Conservation (phyloP, 2,888 invertebrate genomes). For the Linyphia triangularis region DNA sequence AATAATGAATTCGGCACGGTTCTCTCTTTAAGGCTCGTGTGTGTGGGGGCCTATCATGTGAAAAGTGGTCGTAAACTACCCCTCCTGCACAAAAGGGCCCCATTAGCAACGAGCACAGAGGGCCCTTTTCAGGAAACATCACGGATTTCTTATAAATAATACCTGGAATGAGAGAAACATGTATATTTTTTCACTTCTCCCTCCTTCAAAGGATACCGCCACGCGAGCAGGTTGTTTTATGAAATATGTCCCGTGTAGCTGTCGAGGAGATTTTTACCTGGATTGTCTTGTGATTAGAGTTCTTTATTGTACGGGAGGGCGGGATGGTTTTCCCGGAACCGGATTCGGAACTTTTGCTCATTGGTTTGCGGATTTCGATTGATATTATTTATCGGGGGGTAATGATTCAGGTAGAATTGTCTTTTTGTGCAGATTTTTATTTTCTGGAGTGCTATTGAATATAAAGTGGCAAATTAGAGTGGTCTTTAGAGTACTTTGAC, state of each 20-base stretch:
- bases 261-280: conserved; percentile 7
- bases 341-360: conserved; percentile 42
- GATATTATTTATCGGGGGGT: conserved; percentile 8
- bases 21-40: background rate
- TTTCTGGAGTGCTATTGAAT: background rate
- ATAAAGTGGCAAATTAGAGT: background rate
- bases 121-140: conserved; percentile 26
- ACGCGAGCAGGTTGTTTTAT: conserved; percentile 17
- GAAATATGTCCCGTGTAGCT: conserved; percentile 66
- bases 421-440: background rate
- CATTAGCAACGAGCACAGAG: conserved; percentile 59
- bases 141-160: conserved; percentile 74
- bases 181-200: conserved; percentile 33
- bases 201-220: conserved; percentile 55
- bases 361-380: background rate
- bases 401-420: background rate
- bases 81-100: conserved; percentile 12
- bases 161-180: conserved; percentile 47
- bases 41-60: conserved; percentile 18
- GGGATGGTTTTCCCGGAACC: conserved; percentile 38
- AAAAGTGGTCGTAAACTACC: conserved; percentile 40
- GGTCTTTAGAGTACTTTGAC: background rate
- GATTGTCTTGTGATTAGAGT: conserved; percentile 2
- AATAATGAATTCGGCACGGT: conserved; percentile 62
- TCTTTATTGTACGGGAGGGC: conserved; percentile 40